phyloP scores from a whole-genome alignment of 2,888 invertebrate species.

The Agrochola circellaris region DNA sequence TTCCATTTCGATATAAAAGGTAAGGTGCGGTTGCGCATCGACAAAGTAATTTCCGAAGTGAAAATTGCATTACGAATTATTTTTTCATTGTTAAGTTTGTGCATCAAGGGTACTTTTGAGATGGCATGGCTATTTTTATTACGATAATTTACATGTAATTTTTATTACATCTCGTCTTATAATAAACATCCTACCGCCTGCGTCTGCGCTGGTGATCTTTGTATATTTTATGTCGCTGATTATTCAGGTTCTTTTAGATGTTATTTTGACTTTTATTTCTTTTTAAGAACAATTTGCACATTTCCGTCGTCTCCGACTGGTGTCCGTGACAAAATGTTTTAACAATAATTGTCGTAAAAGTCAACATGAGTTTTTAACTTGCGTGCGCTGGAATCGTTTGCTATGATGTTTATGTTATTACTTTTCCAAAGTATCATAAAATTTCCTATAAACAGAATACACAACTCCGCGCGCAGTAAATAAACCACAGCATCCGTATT shows the following conservation, averaged over 20 bases:
- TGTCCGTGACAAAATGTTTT: slow-evolving; percentile 29
- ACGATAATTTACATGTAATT: slow-evolving; percentile 65
- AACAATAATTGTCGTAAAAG: slow-evolving; percentile 19
- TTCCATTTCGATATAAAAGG: slow-evolving; percentile 73
- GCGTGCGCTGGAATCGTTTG: neutral
- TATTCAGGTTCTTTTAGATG: slow-evolving; percentile 44
- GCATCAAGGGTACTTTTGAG: slow-evolving; percentile 61
- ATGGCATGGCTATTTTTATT: slow-evolving; percentile 69
- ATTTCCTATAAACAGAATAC: neutral
- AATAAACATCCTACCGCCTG: slow-evolving; percentile 61
- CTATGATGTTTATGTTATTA: slow-evolving; percentile 2
- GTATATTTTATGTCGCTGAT: slow-evolving; percentile 57
- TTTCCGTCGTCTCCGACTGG: slow-evolving; percentile 48
- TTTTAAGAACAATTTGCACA: slow-evolving; percentile 53
- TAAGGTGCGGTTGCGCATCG: slow-evolving; percentile 76
- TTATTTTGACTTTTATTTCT: slow-evolving; percentile 43
- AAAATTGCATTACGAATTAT: slow-evolving; percentile 82
- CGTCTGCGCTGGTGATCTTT: slow-evolving; percentile 51
- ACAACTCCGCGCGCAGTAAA: neutral
- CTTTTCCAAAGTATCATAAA: slow-evolving; percentile 8
- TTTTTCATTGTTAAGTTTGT: slow-evolving; percentile 65
- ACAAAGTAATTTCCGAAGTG: slow-evolving; percentile 81
- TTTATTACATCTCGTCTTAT: slow-evolving; percentile 64
- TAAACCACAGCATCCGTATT: no score
- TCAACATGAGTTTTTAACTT: neutral